These are phyloP conservation scores for Chelonus insularis DNA, from an alignment of 1,140 invertebrate genomes.

Conservation along the genomic window DNA sequence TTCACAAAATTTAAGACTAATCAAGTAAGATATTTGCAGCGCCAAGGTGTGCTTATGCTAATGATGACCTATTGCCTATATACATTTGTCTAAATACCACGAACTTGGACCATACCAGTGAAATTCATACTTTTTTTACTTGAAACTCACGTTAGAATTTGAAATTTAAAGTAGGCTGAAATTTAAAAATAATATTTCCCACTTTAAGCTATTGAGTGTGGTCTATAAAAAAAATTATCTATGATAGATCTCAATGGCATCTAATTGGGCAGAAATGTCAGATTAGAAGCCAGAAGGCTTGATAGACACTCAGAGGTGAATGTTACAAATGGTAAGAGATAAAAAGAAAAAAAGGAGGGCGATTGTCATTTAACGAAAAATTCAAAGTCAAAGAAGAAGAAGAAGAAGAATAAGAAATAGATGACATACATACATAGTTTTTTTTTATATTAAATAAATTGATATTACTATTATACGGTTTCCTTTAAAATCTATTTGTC, in stretches of 20 bases:
- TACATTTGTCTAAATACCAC: neutral
- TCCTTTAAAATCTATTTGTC: constrained; percentile 47
- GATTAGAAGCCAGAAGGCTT: constrained; percentile 55
- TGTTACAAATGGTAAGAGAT: constrained; percentile 22
- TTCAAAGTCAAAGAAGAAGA: too few relatives aligned
- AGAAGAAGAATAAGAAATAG: too few relatives aligned
- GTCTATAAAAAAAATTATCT: too few relatives aligned
- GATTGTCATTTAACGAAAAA: neutral
- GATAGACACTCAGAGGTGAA: constrained; percentile 36
- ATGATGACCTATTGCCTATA: neutral
- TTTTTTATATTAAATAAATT: too few relatives aligned
- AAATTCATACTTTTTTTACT: too few relatives aligned
- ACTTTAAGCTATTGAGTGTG: too few relatives aligned
- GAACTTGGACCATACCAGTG: too few relatives aligned
- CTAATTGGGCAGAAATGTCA: constrained; percentile 46
- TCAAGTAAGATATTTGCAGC: constrained; percentile 2
- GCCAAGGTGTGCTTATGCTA: constrained; percentile 10
- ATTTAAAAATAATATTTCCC: too few relatives aligned
- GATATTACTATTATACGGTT: constrained; percentile 47
- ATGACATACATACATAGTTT: too few relatives aligned
- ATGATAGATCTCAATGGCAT: constrained; percentile 33
- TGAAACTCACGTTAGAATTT: too few relatives aligned
- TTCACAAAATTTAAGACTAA: neutral
- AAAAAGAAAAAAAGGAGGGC: constrained; percentile 25
- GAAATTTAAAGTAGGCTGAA: too few relatives aligned